Evolutionary conservation across 2,888 invertebrate species (phyloP).

Genomic region (Leuctra nigra): DNA sequence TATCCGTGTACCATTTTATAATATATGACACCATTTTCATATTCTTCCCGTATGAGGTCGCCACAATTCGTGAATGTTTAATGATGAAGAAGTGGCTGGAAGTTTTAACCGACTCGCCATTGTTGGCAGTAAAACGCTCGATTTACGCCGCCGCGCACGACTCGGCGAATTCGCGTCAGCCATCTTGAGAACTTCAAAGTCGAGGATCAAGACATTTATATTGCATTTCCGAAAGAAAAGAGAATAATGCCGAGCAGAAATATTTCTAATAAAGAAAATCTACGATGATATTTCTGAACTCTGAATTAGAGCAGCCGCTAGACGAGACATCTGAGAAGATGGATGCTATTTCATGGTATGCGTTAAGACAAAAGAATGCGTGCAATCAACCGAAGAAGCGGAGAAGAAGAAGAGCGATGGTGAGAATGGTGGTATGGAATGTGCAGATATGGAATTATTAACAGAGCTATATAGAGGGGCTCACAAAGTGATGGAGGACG

Average conservation of each 20-base stretch:
- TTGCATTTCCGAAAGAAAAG: not conserved
- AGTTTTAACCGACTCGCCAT: not conserved
- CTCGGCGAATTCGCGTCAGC: not conserved
- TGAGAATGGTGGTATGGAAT: not conserved
- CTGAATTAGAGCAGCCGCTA: not conserved
- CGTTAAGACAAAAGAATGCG: not conserved
- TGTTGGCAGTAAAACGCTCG: not conserved
- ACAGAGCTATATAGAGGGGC: no score
- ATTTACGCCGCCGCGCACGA: not conserved
- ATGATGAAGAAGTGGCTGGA: not conserved
- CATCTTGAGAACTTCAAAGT: not conserved
- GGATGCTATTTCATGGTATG: not conserved
- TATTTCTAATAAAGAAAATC: not conserved
- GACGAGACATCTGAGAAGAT: not conserved
- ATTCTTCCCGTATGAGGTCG: not conserved
- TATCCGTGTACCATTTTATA: not conserved
- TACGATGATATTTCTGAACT: not conserved
- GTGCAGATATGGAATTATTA: not conserved
- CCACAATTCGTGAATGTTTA: not conserved
- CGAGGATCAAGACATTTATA: not conserved
- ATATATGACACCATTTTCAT: not conserved
- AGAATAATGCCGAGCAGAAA: not conserved
- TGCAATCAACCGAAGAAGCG: not conserved
- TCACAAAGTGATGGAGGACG: no score
- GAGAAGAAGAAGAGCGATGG: not conserved